phyloP scores from a whole-genome alignment of 2,888 invertebrate genomes.

The Dendrolimus houi region DNA sequence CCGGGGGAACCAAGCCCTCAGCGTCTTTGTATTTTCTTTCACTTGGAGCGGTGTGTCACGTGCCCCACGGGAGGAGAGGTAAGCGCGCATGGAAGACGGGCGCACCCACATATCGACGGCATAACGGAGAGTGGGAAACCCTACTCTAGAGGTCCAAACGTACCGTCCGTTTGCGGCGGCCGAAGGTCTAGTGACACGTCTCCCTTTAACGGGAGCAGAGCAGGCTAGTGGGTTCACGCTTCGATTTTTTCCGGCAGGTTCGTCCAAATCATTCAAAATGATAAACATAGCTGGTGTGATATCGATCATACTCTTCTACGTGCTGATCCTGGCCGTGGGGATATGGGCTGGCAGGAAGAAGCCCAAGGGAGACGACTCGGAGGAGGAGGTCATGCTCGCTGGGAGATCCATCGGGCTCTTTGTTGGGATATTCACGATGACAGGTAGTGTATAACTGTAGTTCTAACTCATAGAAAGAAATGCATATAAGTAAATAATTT shows the following conservation, averaged over 20 bases:
- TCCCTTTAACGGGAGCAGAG: too few relatives aligned
- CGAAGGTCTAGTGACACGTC: too few relatives aligned
- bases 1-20: too few relatives aligned
- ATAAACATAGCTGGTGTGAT: constrained; percentile 94
- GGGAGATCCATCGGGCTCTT: constrained; percentile 97
- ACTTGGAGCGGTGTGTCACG: too few relatives aligned
- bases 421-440: constrained; percentile 99
- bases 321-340: constrained; percentile 95
- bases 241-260: constrained; percentile 9
- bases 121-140: too few relatives aligned
- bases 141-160: too few relatives aligned
- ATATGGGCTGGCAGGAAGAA: constrained; percentile 98
- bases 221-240: too few relatives aligned
- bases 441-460: constrained; percentile 77
- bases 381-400: constrained; percentile 99
- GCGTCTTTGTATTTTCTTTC: too few relatives aligned
- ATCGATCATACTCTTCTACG: constrained; percentile 97
- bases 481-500: not conserved
- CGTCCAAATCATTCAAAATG: constrained; percentile 74
- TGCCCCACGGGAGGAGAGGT: too few relatives aligned
- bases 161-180: too few relatives aligned
- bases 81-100: too few relatives aligned
- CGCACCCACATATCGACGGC: too few relatives aligned
- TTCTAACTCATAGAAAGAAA: not conserved
- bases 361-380: constrained; percentile 89